phyloP scores from a whole-genome alignment of 2,888 invertebrate genomes.

The Caenorhabditis zanzibari region DNA sequence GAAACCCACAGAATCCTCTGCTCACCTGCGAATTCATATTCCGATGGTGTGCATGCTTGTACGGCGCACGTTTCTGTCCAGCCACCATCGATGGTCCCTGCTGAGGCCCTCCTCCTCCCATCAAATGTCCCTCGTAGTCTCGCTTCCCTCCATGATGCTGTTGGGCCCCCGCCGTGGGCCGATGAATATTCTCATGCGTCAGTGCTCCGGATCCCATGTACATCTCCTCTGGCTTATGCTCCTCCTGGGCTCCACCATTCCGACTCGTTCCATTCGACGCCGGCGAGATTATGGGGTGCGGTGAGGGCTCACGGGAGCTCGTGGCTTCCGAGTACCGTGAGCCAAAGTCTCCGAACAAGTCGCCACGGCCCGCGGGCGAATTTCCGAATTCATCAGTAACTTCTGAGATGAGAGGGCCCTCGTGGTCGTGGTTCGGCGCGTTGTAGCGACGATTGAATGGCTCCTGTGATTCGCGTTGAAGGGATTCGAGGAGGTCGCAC shows the following conservation, averaged over 20 bases:
- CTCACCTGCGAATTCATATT: background rate
- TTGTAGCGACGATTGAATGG: constrained; percentile 27
- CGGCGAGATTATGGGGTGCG: constrained; percentile 43
- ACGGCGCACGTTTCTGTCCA: constrained; percentile 15
- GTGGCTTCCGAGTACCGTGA: constrained; percentile 26
- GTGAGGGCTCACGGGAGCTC: constrained; percentile 42
- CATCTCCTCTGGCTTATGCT: constrained; percentile 20
- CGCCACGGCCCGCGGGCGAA: constrained; percentile 45
- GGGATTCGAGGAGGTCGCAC: constrained; percentile 50
- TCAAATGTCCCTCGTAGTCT: constrained; percentile 28
- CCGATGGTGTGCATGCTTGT: background rate
- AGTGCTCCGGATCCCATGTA: constrained; percentile 65
- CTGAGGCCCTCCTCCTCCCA: background rate
- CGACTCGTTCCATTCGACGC: constrained; percentile 12
- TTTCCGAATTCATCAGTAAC: constrained; percentile 66
- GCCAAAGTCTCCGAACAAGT: constrained; percentile 25
- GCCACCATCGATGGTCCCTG: background rate
- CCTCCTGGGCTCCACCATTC: background rate
- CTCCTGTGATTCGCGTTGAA: constrained; percentile 60
- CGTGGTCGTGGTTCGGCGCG: constrained; percentile 20
- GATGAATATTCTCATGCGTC: constrained; percentile 53
- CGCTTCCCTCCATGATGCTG: constrained; percentile 8
- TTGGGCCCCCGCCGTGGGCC: background rate
- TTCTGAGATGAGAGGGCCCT: constrained; percentile 65
- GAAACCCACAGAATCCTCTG: background rate